phyloP scores from a whole-genome alignment of 2,113 vertebrate genomes.

The Plestiodon gilberti region DNA sequence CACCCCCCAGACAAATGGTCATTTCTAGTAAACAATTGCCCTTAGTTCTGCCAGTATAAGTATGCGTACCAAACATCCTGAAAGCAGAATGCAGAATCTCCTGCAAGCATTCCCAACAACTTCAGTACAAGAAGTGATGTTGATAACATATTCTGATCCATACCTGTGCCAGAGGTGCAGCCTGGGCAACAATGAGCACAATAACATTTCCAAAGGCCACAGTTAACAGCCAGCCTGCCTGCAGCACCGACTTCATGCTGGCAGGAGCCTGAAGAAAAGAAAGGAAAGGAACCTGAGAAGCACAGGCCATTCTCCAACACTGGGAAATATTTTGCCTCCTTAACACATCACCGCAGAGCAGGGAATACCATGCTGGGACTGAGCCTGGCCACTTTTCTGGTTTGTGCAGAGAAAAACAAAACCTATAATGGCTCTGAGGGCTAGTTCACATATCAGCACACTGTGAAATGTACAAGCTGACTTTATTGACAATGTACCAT shows the following conservation, averaged over 20 bases:
- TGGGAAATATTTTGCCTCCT: not conserved
- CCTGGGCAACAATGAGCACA: conserved; percentile 92
- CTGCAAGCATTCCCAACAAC: not conserved
- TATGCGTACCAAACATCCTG: not conserved
- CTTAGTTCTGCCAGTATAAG: not conserved
- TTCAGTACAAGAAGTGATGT: not conserved
- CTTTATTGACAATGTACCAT: no score
- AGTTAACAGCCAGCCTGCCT: conserved; percentile 95
- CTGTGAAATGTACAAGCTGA: not conserved
- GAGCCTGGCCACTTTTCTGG: not conserved
- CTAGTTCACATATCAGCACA: not conserved
- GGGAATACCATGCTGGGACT: not conserved
- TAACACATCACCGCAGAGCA: not conserved
- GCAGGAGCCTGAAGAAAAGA: conserved; percentile 85
- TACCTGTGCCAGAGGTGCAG: conserved; percentile 93
- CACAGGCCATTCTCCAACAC: not conserved
- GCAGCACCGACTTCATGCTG: conserved; percentile 97
- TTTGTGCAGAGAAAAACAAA: not conserved
- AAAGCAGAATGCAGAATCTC: not conserved
- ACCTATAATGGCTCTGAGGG: not conserved
- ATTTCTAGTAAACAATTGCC: not conserved
- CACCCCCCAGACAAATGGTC: not conserved
- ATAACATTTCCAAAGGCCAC: conserved; percentile 94
- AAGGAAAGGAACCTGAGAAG: conserved; percentile 34
- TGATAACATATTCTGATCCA: conserved; percentile 8